Percentiles rank a stretch among this genome's conserved stretches.
Conservation (phyloP, 2,113 vertebrate species). For the Bambusicola thoracicus region DNA sequence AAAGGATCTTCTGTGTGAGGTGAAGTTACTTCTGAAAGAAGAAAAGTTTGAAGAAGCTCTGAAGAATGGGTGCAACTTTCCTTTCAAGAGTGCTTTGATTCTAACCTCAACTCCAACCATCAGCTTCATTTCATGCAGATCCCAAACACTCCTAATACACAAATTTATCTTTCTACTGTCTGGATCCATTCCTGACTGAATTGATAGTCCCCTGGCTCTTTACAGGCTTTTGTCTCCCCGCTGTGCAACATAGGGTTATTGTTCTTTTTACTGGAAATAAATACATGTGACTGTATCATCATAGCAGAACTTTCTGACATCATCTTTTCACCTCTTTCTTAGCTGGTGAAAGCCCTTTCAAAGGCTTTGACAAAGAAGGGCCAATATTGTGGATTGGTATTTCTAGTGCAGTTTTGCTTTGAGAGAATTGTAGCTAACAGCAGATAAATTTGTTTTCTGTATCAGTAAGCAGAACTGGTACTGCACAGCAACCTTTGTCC, state of each 20-base stretch:
- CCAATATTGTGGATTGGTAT: background rate
- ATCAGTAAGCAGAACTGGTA: background rate
- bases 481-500: background rate
- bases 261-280: background rate
- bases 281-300: background rate
- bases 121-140: background rate
- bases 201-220: background rate
- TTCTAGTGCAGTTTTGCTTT: background rate
- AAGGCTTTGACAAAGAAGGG: background rate
- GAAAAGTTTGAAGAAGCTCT: conserved; percentile 55
- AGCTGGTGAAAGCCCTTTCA: background rate
- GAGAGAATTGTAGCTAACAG: background rate
- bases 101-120: background rate
- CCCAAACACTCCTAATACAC: background rate
- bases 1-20: conserved; percentile 32
- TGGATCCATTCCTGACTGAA: background rate
- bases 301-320: background rate
- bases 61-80: conserved; percentile 20
- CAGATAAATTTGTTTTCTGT: background rate
- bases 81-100: background rate
- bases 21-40: conserved; percentile 53
- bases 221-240: background rate
- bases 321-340: background rate
- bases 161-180: background rate
- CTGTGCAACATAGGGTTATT: background rate